phyloP scores from a whole-genome alignment of 2,888 invertebrate species.

The Macrophya alboannulata region DNA sequence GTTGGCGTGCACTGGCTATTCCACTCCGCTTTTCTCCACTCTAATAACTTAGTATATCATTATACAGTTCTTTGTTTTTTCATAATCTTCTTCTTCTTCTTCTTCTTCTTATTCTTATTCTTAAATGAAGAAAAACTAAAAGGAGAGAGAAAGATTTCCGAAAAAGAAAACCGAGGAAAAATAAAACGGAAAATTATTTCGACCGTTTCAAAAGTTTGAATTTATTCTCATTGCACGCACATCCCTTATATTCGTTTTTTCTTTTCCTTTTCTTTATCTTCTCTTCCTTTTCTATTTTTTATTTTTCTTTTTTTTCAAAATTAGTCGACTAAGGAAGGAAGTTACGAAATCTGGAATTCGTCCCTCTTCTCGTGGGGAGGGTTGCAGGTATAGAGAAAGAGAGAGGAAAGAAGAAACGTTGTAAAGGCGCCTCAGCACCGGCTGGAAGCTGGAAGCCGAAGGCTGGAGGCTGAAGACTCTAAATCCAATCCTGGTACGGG shows the following conservation, averaged over 20 bases:
- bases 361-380: not conserved
- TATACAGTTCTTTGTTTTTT: not conserved
- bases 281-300: not conserved
- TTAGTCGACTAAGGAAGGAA: conserved; percentile 26
- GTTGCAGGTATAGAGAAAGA: conserved; percentile 55
- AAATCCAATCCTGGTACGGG: conserved; percentile 77
- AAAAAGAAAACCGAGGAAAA: not conserved
- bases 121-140: not conserved
- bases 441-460: conserved; percentile 31
- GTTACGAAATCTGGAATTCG: conserved; percentile 44
- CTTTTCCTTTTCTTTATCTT: not conserved
- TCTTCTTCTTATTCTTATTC: not conserved
- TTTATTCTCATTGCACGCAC: not conserved
- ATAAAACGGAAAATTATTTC: not conserved
- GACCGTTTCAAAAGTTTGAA: not conserved
- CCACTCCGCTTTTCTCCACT: not conserved
- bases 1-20: not conserved
- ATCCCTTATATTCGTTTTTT: not conserved
- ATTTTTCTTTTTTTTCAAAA: conserved; percentile 8
- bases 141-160: not conserved
- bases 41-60: not conserved
- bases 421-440: conserved; percentile 58
- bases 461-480: conserved; percentile 67
- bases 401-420: conserved; percentile 57
- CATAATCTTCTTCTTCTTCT: conserved; percentile 3